phyloP scores from a whole-genome alignment of 2,113 vertebrate genomes.

The Xenopus borealis region DNA sequence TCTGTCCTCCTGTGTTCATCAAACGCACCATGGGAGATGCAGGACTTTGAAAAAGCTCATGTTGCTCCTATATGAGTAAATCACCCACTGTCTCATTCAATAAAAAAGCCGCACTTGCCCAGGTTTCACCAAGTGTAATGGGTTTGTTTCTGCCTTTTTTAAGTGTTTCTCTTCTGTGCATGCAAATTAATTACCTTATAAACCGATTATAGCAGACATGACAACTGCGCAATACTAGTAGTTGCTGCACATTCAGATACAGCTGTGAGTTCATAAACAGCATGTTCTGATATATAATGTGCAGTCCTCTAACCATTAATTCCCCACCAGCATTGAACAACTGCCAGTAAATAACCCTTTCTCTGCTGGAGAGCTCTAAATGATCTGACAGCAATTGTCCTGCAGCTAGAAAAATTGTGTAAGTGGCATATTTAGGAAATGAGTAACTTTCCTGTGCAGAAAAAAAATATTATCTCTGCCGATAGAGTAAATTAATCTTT shows the following conservation, averaged over 20 bases:
- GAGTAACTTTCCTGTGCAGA: too few relatives aligned
- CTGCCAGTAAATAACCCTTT: constrained; percentile 2
- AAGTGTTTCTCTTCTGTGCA: neutral
- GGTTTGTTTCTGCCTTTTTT: too few relatives aligned
- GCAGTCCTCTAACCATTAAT: constrained; percentile 9
- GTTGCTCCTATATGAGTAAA: too few relatives aligned
- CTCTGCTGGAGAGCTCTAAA: constrained; percentile 3
- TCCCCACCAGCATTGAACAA: neutral
- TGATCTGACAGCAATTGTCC: neutral
- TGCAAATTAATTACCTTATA: neutral
- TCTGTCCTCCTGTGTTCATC: too few relatives aligned
- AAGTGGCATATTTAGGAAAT: neutral
- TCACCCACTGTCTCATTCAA: too few relatives aligned
- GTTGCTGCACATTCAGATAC: constrained; percentile 1
- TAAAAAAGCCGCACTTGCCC: too few relatives aligned
- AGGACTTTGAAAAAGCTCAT: too few relatives aligned
- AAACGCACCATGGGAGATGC: too few relatives aligned
- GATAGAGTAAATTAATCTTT: too few relatives aligned
- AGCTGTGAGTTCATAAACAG: constrained; percentile 8
- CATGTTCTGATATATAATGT: constrained; percentile 8
- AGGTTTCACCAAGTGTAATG: too few relatives aligned
- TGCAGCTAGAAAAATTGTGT: neutral
- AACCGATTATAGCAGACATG: neutral
- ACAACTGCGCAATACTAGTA: constrained; percentile 2
- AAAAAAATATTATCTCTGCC: too few relatives aligned